Percentiles rank a stretch among this genome's conserved stretches.
phyloP scores from a whole-genome alignment of 1,140 invertebrate genomes.

The fruit fly (Drosophila melanogaster) region DNA sequence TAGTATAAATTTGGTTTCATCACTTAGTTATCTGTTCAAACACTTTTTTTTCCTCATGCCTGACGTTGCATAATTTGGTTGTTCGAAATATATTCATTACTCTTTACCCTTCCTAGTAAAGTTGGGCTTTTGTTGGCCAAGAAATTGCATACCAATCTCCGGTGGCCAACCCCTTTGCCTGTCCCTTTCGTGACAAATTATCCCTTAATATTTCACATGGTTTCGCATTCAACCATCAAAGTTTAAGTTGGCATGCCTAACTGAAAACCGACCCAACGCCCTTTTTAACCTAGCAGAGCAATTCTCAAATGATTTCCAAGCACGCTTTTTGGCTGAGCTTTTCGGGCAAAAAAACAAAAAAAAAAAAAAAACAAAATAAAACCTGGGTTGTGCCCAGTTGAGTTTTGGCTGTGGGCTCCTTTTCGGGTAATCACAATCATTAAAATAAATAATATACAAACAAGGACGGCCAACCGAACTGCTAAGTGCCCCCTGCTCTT shows the following conservation, averaged over 20 bases:
- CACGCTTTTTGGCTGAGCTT: slow-evolving; percentile 54
- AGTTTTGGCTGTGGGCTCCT: slow-evolving; percentile 38
- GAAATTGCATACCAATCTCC: slow-evolving; percentile 17
- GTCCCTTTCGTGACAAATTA: slow-evolving; percentile 42
- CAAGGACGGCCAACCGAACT: slow-evolving; percentile 31
- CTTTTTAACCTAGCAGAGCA: slow-evolving; percentile 12
- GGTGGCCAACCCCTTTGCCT: slow-evolving; percentile 1
- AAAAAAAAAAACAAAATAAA: slow-evolving; percentile 9
- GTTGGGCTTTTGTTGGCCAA: background rate
- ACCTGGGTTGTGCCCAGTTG: slow-evolving; percentile 49
- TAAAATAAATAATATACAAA: slow-evolving; percentile 74
- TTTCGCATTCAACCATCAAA: slow-evolving; percentile 34
- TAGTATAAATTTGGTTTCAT: background rate
- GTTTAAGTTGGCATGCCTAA: slow-evolving; percentile 28
- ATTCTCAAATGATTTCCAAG: slow-evolving; percentile 60
- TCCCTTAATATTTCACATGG: slow-evolving; percentile 41
- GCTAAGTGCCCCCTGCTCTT: slow-evolving; percentile 9
- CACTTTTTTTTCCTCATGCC: background rate
- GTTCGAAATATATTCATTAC: background rate
- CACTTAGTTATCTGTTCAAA: background rate
- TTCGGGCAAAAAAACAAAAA: background rate
- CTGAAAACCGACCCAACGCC: background rate
- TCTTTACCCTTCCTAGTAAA: too few relatives aligned
- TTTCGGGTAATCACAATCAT: slow-evolving; percentile 59
- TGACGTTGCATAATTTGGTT: background rate